These are phyloP conservation scores for Philopotamus ludificatus DNA, from an alignment of 1,140 invertebrate genomes.

Conservation along the genomic window DNA sequence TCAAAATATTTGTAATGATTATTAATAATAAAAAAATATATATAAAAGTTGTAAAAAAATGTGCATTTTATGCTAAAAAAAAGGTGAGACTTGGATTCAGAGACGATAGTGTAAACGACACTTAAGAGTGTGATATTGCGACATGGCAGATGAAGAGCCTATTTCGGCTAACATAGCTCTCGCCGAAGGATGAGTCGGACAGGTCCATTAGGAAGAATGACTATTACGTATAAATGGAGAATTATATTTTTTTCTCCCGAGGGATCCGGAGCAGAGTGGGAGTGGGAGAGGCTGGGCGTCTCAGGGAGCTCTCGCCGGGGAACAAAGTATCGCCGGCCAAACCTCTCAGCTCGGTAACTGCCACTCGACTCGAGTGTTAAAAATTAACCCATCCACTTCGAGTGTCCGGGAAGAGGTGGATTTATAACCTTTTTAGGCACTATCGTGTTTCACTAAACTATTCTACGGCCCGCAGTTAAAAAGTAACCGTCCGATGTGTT, in stretches of 20 bases:
- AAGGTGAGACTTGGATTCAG: no score
- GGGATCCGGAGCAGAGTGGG: not conserved
- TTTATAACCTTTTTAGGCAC: slow-evolving; percentile 24
- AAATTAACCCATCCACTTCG: slow-evolving; percentile 24
- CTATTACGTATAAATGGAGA: slow-evolving; percentile 13
- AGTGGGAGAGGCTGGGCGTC: not conserved
- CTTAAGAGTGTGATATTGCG: no score
- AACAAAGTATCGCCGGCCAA: not conserved
- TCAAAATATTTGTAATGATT: no score
- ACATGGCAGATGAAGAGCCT: not conserved
- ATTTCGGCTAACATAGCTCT: not conserved
- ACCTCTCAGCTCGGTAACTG: slow-evolving; percentile 6
- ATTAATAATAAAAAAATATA: no score
- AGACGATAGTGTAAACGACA: no score
- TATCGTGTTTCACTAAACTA: slow-evolving; percentile 3
- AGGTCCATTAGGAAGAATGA: slow-evolving; percentile 3
- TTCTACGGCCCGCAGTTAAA: slow-evolving; percentile 1
- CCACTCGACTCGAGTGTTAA: slow-evolving; percentile 24
- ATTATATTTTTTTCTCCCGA: slow-evolving; percentile 16
- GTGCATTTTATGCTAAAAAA: no score
- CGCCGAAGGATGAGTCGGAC: not conserved
- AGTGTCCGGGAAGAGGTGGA: slow-evolving; percentile 19
- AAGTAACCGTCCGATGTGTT: not conserved
- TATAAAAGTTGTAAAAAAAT: no score
- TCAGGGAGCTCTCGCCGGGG: not conserved